phyloP scores from a whole-genome alignment of 2,797 vertebrate genomes.

The Crenichthys baileyi region DNA sequence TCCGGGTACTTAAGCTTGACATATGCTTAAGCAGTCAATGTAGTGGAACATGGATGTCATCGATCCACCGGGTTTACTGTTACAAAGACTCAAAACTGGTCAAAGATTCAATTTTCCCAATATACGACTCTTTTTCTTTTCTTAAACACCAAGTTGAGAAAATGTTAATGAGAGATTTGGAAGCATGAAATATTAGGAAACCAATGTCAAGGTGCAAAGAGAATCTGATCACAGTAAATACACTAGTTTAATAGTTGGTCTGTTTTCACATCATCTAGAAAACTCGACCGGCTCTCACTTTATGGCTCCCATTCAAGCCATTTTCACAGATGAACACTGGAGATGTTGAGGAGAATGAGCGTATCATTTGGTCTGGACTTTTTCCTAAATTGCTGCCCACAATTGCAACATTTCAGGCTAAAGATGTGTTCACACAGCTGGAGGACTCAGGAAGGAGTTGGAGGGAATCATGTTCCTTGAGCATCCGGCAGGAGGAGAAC shows the following conservation, averaged over 20 bases:
- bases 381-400: conserved; percentile 9
- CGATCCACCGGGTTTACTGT: neutral
- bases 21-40: neutral
- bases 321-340: neutral
- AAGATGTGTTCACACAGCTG: conserved; percentile 4
- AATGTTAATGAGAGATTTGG: neutral
- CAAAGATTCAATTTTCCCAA: neutral
- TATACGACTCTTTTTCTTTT: neutral
- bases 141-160: neutral
- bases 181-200: neutral
- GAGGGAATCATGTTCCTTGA: neutral
- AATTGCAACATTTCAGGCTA: conserved; percentile 1
- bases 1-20: neutral
- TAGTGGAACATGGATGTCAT: neutral
- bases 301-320: neutral
- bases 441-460: neutral
- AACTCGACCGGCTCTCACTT: neutral
- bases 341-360: conserved; percentile 6
- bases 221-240: neutral
- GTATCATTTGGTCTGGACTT: neutral
- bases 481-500: neutral
- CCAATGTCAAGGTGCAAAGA: neutral
- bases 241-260: neutral
- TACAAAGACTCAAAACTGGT: neutral
- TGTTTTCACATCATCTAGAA: neutral